phyloP scores from a whole-genome alignment of 2,888 invertebrate genomes.

The Orthosia incerta region DNA sequence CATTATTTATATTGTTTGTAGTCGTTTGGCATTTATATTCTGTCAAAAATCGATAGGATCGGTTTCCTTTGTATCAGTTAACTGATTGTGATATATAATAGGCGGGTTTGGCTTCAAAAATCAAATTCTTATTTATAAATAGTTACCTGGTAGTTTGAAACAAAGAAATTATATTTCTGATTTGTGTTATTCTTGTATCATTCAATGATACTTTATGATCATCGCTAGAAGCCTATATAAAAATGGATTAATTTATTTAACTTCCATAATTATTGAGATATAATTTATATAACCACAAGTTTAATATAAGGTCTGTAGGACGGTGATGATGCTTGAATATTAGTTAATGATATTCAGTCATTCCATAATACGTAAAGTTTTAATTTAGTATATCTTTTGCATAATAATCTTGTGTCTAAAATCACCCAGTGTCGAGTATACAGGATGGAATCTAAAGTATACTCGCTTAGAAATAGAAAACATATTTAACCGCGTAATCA shows the following conservation, averaged over 20 bases:
- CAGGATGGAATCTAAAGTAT: slow-evolving; percentile 42
- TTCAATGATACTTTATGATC: slow-evolving; percentile 42
- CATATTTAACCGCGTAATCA: slow-evolving; percentile 43
- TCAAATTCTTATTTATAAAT: slow-evolving; percentile 49
- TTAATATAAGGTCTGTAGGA: slow-evolving; percentile 6
- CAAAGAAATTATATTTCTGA: slow-evolving; percentile 33
- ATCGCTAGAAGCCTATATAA: slow-evolving; percentile 17
- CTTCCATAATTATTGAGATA: slow-evolving; percentile 25
- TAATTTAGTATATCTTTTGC: slow-evolving; percentile 27
- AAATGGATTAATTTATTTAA: slow-evolving; percentile 20
- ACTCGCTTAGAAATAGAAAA: slow-evolving; percentile 44
- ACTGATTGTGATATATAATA: slow-evolving; percentile 53
- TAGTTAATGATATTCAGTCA: slow-evolving; percentile 44
- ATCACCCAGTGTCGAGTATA: slow-evolving; percentile 27
- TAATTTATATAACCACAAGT: neutral
- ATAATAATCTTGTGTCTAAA: slow-evolving; percentile 29
- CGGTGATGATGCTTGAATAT: slow-evolving; percentile 39
- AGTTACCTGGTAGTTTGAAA: slow-evolving; percentile 27
- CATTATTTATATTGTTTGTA: slow-evolving; percentile 28
- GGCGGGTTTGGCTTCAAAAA: slow-evolving; percentile 57
- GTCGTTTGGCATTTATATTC: slow-evolving; percentile 54
- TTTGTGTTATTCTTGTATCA: slow-evolving; percentile 45
- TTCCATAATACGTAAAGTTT: slow-evolving; percentile 53
- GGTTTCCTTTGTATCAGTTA: slow-evolving; percentile 51
- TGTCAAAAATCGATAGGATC: slow-evolving; percentile 61